phyloP scores from a whole-genome alignment of 2,888 invertebrate genomes.

The Calameuta idolon region DNA sequence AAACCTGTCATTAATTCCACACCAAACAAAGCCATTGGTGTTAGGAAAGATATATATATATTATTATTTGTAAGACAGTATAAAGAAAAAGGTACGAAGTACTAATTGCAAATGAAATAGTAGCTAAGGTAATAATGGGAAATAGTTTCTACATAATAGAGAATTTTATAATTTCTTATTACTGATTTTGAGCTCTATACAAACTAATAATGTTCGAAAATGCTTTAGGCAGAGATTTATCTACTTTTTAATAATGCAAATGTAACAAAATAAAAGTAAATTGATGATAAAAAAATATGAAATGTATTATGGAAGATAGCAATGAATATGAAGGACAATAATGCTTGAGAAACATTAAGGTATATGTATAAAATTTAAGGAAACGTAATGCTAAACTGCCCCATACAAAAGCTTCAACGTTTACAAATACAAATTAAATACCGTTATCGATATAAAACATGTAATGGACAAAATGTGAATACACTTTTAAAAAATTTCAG shows the following conservation, averaged over 20 bases:
- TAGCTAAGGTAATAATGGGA: background rate
- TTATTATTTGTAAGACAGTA: constrained; percentile 11
- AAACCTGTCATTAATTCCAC: constrained; percentile 57
- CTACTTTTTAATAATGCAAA: background rate
- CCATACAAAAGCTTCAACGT: background rate
- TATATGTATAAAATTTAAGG: background rate
- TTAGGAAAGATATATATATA: constrained; percentile 3
- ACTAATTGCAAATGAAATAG: no score
- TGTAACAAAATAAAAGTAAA: background rate
- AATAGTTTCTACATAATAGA: background rate
- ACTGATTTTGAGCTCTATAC: background rate
- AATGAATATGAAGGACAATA: background rate
- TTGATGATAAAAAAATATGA: background rate
- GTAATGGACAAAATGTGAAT: background rate
- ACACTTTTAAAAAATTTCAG: background rate
- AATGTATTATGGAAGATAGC: background rate
- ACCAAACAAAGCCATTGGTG: constrained; percentile 42
- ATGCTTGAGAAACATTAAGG: background rate
- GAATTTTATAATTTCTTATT: background rate
- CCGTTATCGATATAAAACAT: background rate
- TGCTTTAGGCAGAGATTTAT: background rate
- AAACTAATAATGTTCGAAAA: background rate
- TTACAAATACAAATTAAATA: background rate
- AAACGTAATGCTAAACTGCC: background rate
- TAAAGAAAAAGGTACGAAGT: background rate